phyloP scores from a whole-genome alignment of 2,888 invertebrate genomes.

The Sesia apiformis region DNA sequence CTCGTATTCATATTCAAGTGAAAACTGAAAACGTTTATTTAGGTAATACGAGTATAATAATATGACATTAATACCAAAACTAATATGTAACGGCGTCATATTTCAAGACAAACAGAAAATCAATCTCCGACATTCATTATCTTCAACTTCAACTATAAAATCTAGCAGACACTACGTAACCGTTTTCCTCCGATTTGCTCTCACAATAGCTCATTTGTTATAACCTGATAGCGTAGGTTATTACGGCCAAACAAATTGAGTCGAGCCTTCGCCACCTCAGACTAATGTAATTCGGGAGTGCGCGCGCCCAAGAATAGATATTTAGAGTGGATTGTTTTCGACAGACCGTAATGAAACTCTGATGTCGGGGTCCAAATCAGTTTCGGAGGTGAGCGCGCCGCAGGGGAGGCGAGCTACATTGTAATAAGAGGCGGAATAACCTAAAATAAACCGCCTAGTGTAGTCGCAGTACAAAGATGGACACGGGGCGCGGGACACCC shows the following conservation, averaged over 20 bases:
- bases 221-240: slow-evolving; percentile 71
- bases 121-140: background rate
- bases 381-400: slow-evolving; percentile 69
- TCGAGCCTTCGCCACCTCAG: slow-evolving; percentile 75
- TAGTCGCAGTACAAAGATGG: slow-evolving; percentile 58
- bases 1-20: too few relatives aligned
- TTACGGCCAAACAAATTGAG: slow-evolving; percentile 74
- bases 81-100: too few relatives aligned
- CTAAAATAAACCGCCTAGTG: slow-evolving; percentile 66
- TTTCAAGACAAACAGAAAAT: too few relatives aligned
- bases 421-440: slow-evolving; percentile 72
- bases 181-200: slow-evolving; percentile 63
- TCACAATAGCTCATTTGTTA: slow-evolving; percentile 73
- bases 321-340: slow-evolving; percentile 76
- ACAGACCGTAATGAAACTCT: slow-evolving; percentile 75
- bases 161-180: slow-evolving; percentile 56
- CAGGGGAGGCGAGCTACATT: slow-evolving; percentile 67
- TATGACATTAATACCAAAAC: too few relatives aligned
- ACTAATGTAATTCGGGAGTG: slow-evolving; percentile 73
- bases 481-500: slow-evolving; percentile 44
- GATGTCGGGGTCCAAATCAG: slow-evolving; percentile 70
- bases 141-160: slow-evolving; percentile 37
- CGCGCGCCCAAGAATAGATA: slow-evolving; percentile 73
- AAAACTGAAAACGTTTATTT: too few relatives aligned
- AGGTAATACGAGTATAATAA: too few relatives aligned